phyloP scores from a whole-genome alignment of 2,888 invertebrate genomes.

The Philaethria dido region DNA sequence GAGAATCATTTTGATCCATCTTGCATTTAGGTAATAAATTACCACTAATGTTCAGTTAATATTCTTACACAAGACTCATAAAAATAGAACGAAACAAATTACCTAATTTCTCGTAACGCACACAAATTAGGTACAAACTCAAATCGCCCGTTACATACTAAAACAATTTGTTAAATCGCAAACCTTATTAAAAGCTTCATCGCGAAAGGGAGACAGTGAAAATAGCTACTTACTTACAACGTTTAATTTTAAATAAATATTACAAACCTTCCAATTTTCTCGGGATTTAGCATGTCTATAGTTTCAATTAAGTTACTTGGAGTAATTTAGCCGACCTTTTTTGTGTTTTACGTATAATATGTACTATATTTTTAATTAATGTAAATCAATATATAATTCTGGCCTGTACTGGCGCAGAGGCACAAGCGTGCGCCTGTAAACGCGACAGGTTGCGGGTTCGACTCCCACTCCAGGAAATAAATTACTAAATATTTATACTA shows the following conservation, averaged over 20 bases:
- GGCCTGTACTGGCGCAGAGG: too few species aligned
- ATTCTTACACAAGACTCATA: slow-evolving; percentile 59
- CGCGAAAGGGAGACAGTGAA: slow-evolving; percentile 49
- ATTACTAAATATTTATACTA: too few species aligned
- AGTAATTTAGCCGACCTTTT: background rate
- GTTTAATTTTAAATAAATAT: slow-evolving; percentile 67
- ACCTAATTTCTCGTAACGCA: slow-evolving; percentile 72
- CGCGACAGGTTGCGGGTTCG: too few species aligned
- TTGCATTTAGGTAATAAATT: slow-evolving; percentile 55
- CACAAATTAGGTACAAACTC: slow-evolving; percentile 68
- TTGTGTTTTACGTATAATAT: background rate
- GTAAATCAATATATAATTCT: background rate
- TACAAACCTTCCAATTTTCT: slow-evolving; percentile 49
- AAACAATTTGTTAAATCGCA: slow-evolving; percentile 68
- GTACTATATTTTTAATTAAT: background rate
- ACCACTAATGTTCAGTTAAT: slow-evolving; percentile 53
- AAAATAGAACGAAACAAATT: slow-evolving; percentile 71
- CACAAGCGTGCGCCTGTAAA: too few species aligned
- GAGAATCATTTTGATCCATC: slow-evolving; percentile 48
- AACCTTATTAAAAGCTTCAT: slow-evolving; percentile 72
- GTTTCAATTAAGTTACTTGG: background rate
- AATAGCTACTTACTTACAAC: slow-evolving; percentile 54
- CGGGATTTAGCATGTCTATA: background rate
- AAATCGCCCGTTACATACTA: slow-evolving; percentile 72
- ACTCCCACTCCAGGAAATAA: too few species aligned